phyloP scores from a whole-genome alignment of 1,140 invertebrate species.

The Penaeus vannamei region DNA sequence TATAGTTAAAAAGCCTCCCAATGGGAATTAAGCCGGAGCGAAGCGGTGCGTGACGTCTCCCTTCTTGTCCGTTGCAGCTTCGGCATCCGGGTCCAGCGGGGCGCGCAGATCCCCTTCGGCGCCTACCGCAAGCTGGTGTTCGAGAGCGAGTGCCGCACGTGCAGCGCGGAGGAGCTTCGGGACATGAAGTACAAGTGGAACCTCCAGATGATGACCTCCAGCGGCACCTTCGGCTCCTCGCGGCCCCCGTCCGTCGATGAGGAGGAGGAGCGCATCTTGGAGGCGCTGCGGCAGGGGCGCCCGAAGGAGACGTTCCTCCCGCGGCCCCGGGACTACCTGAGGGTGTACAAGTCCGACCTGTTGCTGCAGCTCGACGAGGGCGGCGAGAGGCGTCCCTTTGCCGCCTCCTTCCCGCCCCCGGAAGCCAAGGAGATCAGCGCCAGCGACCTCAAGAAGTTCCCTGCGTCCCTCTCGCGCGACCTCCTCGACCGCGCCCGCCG shows the following conservation, averaged over 20 bases:
- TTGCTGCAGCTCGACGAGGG: neutral
- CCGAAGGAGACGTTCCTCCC: neutral
- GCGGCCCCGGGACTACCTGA: conserved; percentile 42
- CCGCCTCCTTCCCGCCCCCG: neutral
- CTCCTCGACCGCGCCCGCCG: neutral
- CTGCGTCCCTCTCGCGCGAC: neutral
- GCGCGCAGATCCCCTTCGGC: conserved; percentile 44
- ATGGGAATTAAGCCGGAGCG: neutral
- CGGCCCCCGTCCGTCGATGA: no score
- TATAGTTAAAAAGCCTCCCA: no score
- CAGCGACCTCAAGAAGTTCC: conserved; percentile 34
- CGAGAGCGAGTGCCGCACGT: conserved; percentile 43
- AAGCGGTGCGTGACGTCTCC: neutral
- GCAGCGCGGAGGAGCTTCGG: conserved; percentile 23
- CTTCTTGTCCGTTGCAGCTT: conserved; percentile 7
- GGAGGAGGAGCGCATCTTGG: neutral
- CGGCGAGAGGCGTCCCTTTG: no score
- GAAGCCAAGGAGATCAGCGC: neutral
- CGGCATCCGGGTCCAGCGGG: conserved; percentile 4
- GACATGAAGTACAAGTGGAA: conserved; percentile 34
- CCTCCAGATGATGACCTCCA: neutral
- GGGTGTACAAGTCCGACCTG: conserved; percentile 2
- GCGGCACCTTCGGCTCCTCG: no score
- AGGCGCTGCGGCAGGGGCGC: neutral
- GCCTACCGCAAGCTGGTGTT: conserved; percentile 47